Evolutionary conservation across 2,888 invertebrate genomes (phyloP), one percentile per base, ranked within the genome.

Genomic region (Sphaeridia pumilis): DNA sequence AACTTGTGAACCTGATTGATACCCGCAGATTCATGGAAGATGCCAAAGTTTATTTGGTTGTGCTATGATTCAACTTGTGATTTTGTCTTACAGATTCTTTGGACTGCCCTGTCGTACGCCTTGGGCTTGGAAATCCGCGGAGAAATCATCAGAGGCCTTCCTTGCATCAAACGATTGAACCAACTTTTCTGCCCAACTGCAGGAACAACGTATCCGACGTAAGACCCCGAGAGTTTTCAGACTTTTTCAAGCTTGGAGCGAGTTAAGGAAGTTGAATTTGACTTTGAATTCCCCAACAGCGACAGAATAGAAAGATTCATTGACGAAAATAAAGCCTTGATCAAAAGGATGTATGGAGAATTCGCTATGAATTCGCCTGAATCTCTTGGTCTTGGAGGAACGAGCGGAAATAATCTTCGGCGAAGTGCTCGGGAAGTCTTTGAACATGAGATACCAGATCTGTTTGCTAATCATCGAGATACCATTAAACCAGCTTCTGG

Each of bases 291-390:
- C 75, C n/a, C n/a, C n/a, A n/a, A n/a, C n/a, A 92, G 90, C 72
- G 87, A 88, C 61, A 81, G 84, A 69, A 92, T 92, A 71, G 89
- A 90, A 70, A 76, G 79, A 59, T 92, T 90, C 73, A 92, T 92
- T 67, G 90, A 92, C 68, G 89, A 92, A 70, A 92, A 92, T 71
- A 92, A 92, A 71, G 90, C 90, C 51, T 70, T 92, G 63, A 89
- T 90, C 79, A 83, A 87, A 68, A 77, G 90, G 56, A 92, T 92
- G 92, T 90, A 89, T 69, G 92, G 92, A 0, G 87, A 89, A 65
- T 90, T 90, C 68, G 42, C 53, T 12, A 64, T 64, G 64, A 34
- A 43, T 22, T 57, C 47, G 24, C 53, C 60, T 25, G 58, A 65
- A 55, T 54, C 63, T 52, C 58, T 52, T 49, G n/a, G n/a, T n/a